These are phyloP conservation scores for Vidua chalybeata DNA, from an alignment of 2,113 vertebrate species.

Conservation along the genomic window DNA sequence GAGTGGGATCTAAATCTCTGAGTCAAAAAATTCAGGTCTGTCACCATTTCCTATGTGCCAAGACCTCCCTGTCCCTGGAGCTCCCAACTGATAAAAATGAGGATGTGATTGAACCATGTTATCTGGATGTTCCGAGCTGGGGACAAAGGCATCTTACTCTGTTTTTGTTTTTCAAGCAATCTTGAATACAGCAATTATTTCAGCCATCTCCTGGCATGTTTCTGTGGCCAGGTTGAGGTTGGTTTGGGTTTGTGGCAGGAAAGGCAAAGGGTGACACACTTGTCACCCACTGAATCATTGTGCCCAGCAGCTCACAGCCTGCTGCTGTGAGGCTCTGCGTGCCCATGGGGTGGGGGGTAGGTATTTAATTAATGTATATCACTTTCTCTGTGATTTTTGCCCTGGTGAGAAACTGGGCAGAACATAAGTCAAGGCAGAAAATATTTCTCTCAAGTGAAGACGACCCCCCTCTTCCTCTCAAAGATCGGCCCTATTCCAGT, in stretches of 20 bases:
- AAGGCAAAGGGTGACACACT: background rate
- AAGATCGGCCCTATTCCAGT: background rate
- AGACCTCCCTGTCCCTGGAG: background rate
- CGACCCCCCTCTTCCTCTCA: background rate
- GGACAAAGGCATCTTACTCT: background rate
- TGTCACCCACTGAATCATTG: background rate
- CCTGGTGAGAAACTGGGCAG: background rate
- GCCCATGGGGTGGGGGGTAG: rapidly evolving
- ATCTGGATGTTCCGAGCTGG: background rate
- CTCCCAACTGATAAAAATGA: background rate
- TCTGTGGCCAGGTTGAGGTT: background rate
- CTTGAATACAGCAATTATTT: background rate
- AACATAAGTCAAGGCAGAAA: background rate
- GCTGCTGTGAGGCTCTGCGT: background rate
- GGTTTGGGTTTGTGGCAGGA: background rate
- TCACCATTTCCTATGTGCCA: background rate
- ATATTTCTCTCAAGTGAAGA: background rate
- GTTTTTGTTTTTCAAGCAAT: rapidly evolving
- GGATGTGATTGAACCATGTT: background rate
- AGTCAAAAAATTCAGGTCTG: background rate
- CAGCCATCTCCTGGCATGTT: background rate
- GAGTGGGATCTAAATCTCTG: background rate
- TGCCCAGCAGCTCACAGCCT: background rate
- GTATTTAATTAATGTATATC: background rate
- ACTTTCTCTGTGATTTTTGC: background rate